These are phyloP conservation scores for Pavo muticus DNA, from an alignment of 2,113 vertebrate genomes.

Conservation along the genomic window DNA sequence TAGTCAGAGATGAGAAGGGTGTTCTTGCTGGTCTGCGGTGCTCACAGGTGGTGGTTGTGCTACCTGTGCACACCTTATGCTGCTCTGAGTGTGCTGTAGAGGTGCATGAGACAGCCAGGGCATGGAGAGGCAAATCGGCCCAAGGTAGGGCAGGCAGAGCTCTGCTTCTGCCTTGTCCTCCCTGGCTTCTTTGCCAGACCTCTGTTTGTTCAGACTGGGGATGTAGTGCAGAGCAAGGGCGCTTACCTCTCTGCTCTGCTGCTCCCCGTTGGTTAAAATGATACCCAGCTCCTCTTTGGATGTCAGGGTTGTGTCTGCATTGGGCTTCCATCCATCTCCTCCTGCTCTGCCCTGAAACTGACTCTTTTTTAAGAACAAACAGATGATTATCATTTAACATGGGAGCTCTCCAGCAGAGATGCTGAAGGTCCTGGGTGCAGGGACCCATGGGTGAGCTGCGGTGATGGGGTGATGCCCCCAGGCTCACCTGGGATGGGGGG, in stretches of 20 bases:
- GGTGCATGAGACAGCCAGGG: background rate
- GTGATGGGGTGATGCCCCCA: background rate
- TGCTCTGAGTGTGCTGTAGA: accelerated
- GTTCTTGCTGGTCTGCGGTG: background rate
- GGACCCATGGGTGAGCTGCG: background rate
- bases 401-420: background rate
- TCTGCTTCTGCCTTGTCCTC: background rate
- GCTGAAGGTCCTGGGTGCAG: background rate
- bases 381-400: background rate
- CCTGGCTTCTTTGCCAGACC: background rate
- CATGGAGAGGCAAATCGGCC: background rate
- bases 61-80: background rate
- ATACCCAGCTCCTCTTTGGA: background rate
- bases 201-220: background rate
- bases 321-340: background rate
- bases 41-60: background rate
- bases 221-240: no score
- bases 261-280: background rate
- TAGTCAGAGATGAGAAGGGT: background rate
- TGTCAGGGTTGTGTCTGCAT: background rate
- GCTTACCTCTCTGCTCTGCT: background rate
- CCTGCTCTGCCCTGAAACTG: background rate
- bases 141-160: background rate
- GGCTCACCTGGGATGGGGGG: accelerated
- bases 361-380: background rate